Percentiles rank a stretch among this genome's conserved stretches.
phyloP scores from a whole-genome alignment of 2,888 invertebrate genomes.

The Erebia palarica region DNA sequence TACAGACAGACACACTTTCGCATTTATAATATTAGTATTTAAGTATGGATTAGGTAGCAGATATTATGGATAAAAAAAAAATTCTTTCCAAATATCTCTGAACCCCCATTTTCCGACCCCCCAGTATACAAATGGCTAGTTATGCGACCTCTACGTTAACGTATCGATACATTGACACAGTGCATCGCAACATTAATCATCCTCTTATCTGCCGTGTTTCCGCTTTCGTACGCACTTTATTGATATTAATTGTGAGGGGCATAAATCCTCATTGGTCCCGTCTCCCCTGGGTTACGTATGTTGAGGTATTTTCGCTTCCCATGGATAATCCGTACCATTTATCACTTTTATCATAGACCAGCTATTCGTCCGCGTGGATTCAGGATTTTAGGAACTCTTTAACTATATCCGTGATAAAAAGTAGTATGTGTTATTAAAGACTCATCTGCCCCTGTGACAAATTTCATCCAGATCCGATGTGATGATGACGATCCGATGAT shows the following conservation, averaged over 20 bases:
- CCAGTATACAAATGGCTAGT: not conserved
- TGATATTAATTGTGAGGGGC: constrained; percentile 55
- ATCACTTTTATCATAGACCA: not conserved
- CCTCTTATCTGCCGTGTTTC: constrained; percentile 40
- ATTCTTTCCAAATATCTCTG: not conserved
- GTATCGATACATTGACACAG: constrained; percentile 20
- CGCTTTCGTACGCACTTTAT: constrained; percentile 48
- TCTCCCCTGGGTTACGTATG: constrained; percentile 21
- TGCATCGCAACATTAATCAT: constrained; percentile 35
- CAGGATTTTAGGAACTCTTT: no score
- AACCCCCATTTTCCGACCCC: not conserved
- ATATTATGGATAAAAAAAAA: no score
- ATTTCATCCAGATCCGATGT: no score
- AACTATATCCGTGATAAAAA: no score
- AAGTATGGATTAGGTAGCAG: no score
- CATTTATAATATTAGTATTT: no score
- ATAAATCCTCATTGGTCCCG: constrained; percentile 39
- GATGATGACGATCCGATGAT: no score
- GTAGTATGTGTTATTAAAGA: no score
- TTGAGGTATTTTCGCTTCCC: constrained; percentile 13
- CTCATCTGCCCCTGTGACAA: no score
- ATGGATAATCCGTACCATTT: constrained; percentile 11
- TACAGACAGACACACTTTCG: no score
- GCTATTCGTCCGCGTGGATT: no score
- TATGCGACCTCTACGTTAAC: not conserved